A percentile compares a stretch with the other conserved stretches of the same genome.
These are phyloP conservation scores for Aleadryas rufinucha DNA, from an alignment of 2,113 vertebrate species.

Conservation along the genomic window DNA sequence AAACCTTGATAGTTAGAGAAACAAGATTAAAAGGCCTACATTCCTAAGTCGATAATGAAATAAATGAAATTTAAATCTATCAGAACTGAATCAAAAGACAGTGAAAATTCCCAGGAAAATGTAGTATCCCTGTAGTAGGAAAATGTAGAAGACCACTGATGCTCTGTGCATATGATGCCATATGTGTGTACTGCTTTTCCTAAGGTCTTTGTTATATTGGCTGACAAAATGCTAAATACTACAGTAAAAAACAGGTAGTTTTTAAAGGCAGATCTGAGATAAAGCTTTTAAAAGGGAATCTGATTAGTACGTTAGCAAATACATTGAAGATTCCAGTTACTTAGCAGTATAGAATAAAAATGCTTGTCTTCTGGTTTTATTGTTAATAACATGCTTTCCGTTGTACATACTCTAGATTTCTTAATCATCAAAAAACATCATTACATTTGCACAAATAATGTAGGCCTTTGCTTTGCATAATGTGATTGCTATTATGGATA, in stretches of 20 bases:
- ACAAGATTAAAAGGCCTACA: background rate
- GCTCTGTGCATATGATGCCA: background rate
- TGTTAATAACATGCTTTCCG: background rate
- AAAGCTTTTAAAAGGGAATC: background rate
- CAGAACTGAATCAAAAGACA: background rate
- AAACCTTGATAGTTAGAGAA: background rate
- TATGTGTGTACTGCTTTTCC: background rate
- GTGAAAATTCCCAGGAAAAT: background rate
- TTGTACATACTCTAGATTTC: background rate
- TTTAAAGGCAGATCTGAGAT: background rate
- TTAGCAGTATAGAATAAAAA: background rate
- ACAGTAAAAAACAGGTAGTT: background rate
- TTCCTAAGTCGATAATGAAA: background rate
- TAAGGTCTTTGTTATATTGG: background rate
- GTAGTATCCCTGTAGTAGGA: too few species aligned
- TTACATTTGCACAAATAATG: background rate
- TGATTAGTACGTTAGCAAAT: background rate
- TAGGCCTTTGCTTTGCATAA: background rate
- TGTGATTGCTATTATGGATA: background rate
- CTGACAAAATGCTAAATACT: background rate
- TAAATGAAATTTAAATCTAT: background rate
- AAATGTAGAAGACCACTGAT: background rate
- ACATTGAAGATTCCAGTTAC: background rate
- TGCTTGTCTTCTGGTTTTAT: background rate
- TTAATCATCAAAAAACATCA: background rate